phyloP scores from a whole-genome alignment of 2,888 invertebrate species.

The Nomada goodeniana region DNA sequence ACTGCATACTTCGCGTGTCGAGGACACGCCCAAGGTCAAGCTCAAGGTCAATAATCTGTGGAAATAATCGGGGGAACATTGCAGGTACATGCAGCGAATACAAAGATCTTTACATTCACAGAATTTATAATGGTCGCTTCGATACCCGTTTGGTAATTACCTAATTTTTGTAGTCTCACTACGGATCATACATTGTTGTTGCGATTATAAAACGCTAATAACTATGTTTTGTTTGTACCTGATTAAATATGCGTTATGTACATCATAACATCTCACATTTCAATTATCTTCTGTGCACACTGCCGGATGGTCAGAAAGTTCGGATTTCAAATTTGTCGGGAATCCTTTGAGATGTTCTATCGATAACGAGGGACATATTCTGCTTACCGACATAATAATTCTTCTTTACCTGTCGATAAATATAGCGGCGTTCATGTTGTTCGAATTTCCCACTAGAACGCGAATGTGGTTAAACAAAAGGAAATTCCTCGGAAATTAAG shows the following conservation, averaged over 20 bases:
- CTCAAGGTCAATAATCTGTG: slow-evolving; percentile 59
- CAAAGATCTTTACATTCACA: not conserved
- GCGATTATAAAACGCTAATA: not conserved
- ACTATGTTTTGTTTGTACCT: not conserved
- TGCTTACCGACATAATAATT: not conserved
- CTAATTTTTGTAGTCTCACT: not conserved
- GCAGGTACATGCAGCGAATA: not conserved
- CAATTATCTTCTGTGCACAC: not conserved
- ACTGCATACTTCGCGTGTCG: slow-evolving; percentile 34
- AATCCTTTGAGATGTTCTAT: not conserved
- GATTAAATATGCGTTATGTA: not conserved
- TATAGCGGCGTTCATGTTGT: not conserved
- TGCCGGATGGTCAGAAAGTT: not conserved
- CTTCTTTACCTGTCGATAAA: slow-evolving; percentile 15
- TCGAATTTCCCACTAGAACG: not conserved
- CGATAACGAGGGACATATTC: slow-evolving; percentile 16
- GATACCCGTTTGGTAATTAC: not conserved
- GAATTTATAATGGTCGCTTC: not conserved
- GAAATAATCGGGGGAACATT: slow-evolving; percentile 21
- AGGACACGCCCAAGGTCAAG: slow-evolving; percentile 66
- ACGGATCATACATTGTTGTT: not conserved
- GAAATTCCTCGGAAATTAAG: not conserved
- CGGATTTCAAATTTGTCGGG: not conserved
- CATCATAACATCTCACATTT: not conserved
- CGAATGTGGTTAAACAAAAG: not conserved